Evolutionary conservation across 2,113 vertebrate species (phyloP).

Genomic region (Ictalurus punctatus): DNA sequence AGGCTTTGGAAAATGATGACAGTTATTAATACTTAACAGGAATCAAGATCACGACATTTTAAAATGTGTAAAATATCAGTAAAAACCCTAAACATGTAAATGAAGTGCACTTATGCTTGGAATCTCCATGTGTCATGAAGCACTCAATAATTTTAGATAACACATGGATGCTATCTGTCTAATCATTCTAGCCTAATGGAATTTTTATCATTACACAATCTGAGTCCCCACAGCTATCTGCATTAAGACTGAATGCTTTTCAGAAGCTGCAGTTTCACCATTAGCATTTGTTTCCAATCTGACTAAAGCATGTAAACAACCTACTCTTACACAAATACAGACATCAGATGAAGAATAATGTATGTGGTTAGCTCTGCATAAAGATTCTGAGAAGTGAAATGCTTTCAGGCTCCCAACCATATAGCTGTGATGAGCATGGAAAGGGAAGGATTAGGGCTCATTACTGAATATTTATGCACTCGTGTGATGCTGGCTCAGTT

Average conservation of each 20-base stretch:
- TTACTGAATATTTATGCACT: constrained; percentile 6
- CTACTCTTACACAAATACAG: neutral
- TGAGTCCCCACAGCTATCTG: neutral
- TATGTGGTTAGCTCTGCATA: neutral
- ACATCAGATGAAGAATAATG: neutral
- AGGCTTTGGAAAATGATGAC: constrained; percentile 44
- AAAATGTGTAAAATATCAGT: neutral
- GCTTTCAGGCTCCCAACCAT: neutral
- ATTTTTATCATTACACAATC: constrained; percentile 2
- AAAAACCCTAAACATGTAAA: neutral
- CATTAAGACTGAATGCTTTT: neutral
- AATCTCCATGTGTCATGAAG: neutral
- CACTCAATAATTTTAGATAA: neutral
- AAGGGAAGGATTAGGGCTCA: neutral
- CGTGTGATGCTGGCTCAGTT: neutral
- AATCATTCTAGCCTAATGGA: neutral
- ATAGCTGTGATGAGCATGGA: neutral
- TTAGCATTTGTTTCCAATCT: neutral
- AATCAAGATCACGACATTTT: neutral
- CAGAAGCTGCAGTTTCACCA: neutral
- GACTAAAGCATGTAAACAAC: constrained; percentile 26
- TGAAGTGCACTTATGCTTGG: constrained; percentile 34
- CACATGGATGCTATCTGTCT: neutral
- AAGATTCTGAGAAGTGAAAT: neutral
- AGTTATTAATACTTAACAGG: constrained; percentile 9